Base-by-base conservation (phyloP, 2,888 invertebrate genomes). In the Drosophila borborema region DNA sequence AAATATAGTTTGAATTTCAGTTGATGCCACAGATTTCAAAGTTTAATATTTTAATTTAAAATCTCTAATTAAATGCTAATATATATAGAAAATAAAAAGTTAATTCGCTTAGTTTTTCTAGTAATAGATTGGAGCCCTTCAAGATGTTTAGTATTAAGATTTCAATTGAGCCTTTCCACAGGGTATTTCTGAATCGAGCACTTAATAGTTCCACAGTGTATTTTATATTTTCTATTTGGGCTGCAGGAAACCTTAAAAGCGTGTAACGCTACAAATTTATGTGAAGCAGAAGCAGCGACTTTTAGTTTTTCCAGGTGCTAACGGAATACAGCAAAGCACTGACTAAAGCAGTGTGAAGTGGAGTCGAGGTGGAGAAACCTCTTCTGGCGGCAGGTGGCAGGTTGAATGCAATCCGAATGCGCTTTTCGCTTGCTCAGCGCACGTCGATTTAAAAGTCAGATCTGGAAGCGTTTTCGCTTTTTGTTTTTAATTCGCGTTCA, bases 281-380 rank as follows among this genome's bases (percentile, higher is more conserved):
- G 81, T 82, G 77, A 69, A 64, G 69, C 86, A 83, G 81, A 86
- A 80, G 66, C 82, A 75, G 69, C 78, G 84, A 88, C 83, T 88
- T 80, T 85, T 76, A 82, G 78, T 58, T 79, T 69, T 65, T 70
- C 59, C 83, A 86, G 89, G 86, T 86, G 84, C 72, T 67, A 84
- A 41, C 49, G 72, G 56, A 48, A 41, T 36, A 45, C 31, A 45
- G 46, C 20, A 23, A 53, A 56, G 23, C 60, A 34, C 2, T 31
- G 38, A 2, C 38, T 16, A 16, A 49, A 23, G 53, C 31, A 48
- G 10, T 6, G 23, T 9, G 49, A 10, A 28, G 34, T 10, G 14
- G 12, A 31, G 10, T 12, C 28, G 38, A 18, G 45, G 72, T 12
- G 56, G 10, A 10, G 62, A 49, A 58, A 53, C 49, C 48, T 45